Evolutionary conservation across 2,113 vertebrate genomes (phyloP).

Genomic region (Osmerus eperlanus): DNA sequence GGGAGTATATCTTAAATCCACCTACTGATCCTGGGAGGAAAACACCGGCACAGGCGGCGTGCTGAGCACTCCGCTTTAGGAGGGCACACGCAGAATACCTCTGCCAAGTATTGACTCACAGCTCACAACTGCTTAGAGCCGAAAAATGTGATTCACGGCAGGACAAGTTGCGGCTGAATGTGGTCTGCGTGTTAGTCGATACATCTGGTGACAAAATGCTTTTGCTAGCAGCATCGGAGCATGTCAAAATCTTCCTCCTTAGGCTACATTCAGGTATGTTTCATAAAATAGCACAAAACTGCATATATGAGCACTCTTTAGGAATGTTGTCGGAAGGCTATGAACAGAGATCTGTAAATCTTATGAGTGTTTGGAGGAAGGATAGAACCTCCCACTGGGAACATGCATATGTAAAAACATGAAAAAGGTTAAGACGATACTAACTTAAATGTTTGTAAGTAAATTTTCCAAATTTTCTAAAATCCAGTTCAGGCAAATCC

Average conservation of each 20-base stretch:
- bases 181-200: constrained; percentile 23
- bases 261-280: neutral
- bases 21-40: constrained; percentile 46
- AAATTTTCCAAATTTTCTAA: no score
- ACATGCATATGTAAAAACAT: no score
- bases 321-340: no score
- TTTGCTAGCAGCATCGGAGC: constrained; percentile 25
- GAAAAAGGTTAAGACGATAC: no score
- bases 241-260: neutral
- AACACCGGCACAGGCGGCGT: constrained; percentile 51
- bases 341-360: no score
- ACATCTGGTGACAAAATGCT: constrained; percentile 31
- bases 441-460: no score
- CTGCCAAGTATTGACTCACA: constrained; percentile 61
- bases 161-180: constrained; percentile 53
- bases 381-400: no score
- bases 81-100: constrained; percentile 36
- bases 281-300: neutral
- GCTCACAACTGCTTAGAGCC: constrained; percentile 62
- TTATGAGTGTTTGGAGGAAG: no score
- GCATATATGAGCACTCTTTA: neutral
- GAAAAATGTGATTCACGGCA: constrained; percentile 53
- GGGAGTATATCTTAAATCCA: constrained; percentile 33
- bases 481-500: neutral
- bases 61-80: constrained; percentile 54